phyloP scores from a whole-genome alignment of 2,797 vertebrate species.

The Zonotrichia albicollis region DNA sequence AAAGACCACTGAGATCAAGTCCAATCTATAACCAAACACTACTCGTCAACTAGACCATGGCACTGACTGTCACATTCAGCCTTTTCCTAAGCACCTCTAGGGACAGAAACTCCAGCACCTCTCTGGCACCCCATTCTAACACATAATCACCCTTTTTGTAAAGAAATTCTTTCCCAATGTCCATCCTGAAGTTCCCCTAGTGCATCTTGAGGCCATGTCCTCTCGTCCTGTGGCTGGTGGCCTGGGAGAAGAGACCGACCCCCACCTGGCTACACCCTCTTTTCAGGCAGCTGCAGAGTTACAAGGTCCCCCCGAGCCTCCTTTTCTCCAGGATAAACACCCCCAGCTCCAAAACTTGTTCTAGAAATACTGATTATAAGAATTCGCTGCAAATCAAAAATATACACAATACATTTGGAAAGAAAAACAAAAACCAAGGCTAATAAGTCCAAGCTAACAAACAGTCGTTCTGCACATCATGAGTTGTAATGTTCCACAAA shows the following conservation, averaged over 20 bases:
- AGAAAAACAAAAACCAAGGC: not conserved
- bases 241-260: too few relatives aligned
- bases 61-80: not conserved
- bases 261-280: not conserved
- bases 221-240: too few relatives aligned
- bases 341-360: not conserved
- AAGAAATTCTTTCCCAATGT: not conserved
- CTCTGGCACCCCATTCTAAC: not conserved
- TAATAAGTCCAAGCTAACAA: not conserved
- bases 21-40: too few relatives aligned
- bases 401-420: accelerated
- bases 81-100: not conserved
- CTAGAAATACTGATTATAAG: not conserved
- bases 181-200: not conserved
- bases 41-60: not conserved
- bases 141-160: not conserved
- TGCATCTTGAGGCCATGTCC: not conserved
- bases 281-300: not conserved
- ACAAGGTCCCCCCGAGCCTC: not conserved
- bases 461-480: not conserved
- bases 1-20: not conserved
- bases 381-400: not conserved
- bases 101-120: not conserved
- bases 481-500: not conserved
- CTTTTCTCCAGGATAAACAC: not conserved